Evolutionary conservation across 53 echinoderm and acorn worm genomes (phyloP).

Genomic region (Henricia sp.): DNA sequence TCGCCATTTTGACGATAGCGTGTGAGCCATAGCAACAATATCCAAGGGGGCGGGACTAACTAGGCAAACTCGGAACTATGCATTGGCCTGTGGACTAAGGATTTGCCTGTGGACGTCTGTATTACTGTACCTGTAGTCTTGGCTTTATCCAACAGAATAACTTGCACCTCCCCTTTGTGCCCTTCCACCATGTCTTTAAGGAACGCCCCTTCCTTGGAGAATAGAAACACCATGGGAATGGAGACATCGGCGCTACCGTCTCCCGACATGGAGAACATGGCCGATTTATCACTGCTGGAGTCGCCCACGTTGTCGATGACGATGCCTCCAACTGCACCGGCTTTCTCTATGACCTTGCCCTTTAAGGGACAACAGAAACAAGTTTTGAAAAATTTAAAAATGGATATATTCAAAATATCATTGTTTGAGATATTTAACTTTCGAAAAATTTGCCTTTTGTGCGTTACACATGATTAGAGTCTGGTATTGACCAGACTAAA

Average conservation of each 20-base stretch:
- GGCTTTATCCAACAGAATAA: conserved; percentile 80
- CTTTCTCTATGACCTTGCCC: conserved; percentile 78
- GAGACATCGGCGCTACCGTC: conserved; percentile 86
- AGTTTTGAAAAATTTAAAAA: too few relatives aligned
- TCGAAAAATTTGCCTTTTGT: too few relatives aligned
- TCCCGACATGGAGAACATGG: conserved; percentile 96
- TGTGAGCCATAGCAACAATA: too few relatives aligned
- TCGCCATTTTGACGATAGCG: too few relatives aligned
- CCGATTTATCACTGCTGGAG: conserved; percentile 82
- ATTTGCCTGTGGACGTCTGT: too few relatives aligned
- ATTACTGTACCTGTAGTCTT: conserved; percentile 59
- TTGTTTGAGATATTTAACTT: too few relatives aligned
- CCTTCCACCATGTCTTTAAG: conserved; percentile 76
- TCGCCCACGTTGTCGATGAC: conserved; percentile 81
- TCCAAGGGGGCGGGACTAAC: too few relatives aligned
- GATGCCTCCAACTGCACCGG: conserved; percentile 85
- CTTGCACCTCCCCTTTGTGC: conserved; percentile 66
- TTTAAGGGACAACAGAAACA: conserved; percentile 13
- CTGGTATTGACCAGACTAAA: too few relatives aligned
- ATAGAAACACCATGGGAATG: conserved; percentile 88
- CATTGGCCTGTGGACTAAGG: too few relatives aligned
- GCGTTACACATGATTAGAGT: too few relatives aligned
- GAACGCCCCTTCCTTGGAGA: conserved; percentile 91
- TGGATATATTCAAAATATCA: too few relatives aligned
- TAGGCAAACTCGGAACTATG: too few relatives aligned